phyloP scores from a whole-genome alignment of 1,140 invertebrate species.

The Armadillidium nasatum region DNA sequence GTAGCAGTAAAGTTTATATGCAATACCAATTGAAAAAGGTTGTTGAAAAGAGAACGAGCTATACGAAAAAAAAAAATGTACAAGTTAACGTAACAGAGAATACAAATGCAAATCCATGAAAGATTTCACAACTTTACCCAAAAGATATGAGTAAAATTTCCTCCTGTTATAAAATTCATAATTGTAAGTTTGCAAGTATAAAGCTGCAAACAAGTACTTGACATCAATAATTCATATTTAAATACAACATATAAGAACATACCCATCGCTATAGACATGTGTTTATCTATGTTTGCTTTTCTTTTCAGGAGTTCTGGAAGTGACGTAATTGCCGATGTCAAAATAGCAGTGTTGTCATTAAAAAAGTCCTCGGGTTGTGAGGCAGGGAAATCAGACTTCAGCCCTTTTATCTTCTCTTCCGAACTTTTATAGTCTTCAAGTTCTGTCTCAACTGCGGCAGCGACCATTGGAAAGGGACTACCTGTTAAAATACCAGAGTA shows the following conservation, averaged over 20 bases:
- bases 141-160: too few relatives aligned
- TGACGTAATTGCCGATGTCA: constrained; percentile 91
- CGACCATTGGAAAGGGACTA: constrained; percentile 93
- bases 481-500: constrained; percentile 21
- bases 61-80: too few relatives aligned
- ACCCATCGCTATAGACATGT: constrained; percentile 94
- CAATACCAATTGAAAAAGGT: too few relatives aligned
- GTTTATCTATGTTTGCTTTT: constrained; percentile 96
- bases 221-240: neutral
- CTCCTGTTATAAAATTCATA: too few relatives aligned
- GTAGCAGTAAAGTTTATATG: too few relatives aligned
- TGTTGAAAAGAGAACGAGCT: too few relatives aligned
- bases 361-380: constrained; percentile 64
- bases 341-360: constrained; percentile 86
- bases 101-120: too few relatives aligned
- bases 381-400: constrained; percentile 53
- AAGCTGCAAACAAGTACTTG: too few relatives aligned
- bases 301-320: constrained; percentile 94
- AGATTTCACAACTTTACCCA: too few relatives aligned
- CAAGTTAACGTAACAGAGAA: too few relatives aligned
- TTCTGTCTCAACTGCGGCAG: constrained; percentile 97
- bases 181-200: too few relatives aligned
- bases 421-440: constrained; percentile 88
- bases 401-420: constrained; percentile 63
- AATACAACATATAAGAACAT: constrained; percentile 34